Conservation (phyloP, 2,888 invertebrate species). For the Amblyteles armatorius region DNA sequence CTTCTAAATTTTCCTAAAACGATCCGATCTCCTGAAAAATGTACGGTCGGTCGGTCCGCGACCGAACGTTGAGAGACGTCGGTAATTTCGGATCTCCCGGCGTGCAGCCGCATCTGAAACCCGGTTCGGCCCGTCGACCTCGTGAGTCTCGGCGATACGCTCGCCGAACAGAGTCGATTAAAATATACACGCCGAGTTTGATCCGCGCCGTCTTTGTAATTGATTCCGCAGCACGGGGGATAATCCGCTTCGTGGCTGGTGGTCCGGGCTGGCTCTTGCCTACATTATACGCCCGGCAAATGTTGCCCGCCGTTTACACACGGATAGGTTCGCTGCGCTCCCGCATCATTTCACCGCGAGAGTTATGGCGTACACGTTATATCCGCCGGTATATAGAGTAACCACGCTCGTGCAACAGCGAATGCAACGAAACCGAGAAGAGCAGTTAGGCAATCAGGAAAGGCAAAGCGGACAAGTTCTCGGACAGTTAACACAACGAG, state of each 20-base stretch:
- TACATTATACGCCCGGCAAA: not conserved
- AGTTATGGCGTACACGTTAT: not conserved
- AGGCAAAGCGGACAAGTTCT: slow-evolving; percentile 12
- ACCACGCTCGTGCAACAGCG: not conserved
- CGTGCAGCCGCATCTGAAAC: no score
- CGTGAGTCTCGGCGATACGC: not conserved
- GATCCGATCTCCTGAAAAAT: no score
- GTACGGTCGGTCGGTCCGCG: no score
- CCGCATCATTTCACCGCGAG: not conserved
- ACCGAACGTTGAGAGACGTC: no score
- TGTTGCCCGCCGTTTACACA: not conserved
- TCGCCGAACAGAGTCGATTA: slow-evolving; percentile 1
- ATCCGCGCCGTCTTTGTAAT: not conserved
- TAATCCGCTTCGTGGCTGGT: slow-evolving; percentile 20
- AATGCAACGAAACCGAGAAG: slow-evolving; percentile 5
- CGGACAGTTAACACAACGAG: slow-evolving; percentile 28
- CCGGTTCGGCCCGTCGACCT: not conserved
- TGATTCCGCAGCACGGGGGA: not conserved
- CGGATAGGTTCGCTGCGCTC: not conserved
- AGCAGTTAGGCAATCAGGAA: slow-evolving; percentile 2
- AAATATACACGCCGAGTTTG: not conserved
- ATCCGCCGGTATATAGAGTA: not conserved
- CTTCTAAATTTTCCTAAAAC: no score
- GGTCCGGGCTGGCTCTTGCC: not conserved
- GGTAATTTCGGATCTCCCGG: no score